phyloP scores from a whole-genome alignment of 2,888 invertebrate species.

The Argyresthia goedartella region DNA sequence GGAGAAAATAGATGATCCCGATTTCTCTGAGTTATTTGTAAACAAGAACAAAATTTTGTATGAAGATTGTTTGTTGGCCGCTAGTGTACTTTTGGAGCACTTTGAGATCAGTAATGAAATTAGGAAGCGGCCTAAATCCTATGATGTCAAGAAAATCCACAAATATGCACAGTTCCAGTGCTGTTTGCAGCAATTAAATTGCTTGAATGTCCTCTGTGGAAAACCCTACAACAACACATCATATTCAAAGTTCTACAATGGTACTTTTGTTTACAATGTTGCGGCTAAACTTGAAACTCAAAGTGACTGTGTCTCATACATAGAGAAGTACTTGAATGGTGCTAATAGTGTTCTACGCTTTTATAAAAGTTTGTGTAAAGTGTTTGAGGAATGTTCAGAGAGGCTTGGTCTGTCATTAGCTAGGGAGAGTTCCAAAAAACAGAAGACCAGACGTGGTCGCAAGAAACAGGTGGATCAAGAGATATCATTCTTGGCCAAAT shows the following conservation, averaged over 20 bases:
- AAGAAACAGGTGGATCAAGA: slow-evolving; percentile 21
- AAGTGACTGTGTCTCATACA: slow-evolving; percentile 59
- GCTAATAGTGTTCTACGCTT: slow-evolving; percentile 38
- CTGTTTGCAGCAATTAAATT: slow-evolving; percentile 68
- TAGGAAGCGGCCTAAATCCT: slow-evolving; percentile 62
- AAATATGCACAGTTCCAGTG: slow-evolving; percentile 77
- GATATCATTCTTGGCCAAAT: slow-evolving; percentile 43
- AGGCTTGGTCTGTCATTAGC: slow-evolving; percentile 31
- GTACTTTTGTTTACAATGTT: slow-evolving; percentile 82
- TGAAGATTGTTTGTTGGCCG: slow-evolving; percentile 71
- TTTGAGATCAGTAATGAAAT: slow-evolving; percentile 72
- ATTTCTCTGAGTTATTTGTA: slow-evolving; percentile 34
- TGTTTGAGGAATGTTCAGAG: slow-evolving; percentile 27
- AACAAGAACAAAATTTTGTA: slow-evolving; percentile 63
- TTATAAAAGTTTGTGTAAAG: slow-evolving; percentile 40
- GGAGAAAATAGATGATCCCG: slow-evolving; percentile 10
- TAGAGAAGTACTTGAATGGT: slow-evolving; percentile 60
- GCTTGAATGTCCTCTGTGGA: slow-evolving; percentile 75
- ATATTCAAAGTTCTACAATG: slow-evolving; percentile 77
- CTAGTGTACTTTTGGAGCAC: slow-evolving; percentile 69
- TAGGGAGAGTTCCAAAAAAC: slow-evolving; percentile 27
- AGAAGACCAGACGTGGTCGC: slow-evolving; percentile 21
- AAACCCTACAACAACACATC: slow-evolving; percentile 68
- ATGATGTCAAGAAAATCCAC: slow-evolving; percentile 70
- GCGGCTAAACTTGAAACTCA: slow-evolving; percentile 73